phyloP scores from a whole-genome alignment of 2,797 vertebrate species.

The Rachycentron canadum region DNA sequence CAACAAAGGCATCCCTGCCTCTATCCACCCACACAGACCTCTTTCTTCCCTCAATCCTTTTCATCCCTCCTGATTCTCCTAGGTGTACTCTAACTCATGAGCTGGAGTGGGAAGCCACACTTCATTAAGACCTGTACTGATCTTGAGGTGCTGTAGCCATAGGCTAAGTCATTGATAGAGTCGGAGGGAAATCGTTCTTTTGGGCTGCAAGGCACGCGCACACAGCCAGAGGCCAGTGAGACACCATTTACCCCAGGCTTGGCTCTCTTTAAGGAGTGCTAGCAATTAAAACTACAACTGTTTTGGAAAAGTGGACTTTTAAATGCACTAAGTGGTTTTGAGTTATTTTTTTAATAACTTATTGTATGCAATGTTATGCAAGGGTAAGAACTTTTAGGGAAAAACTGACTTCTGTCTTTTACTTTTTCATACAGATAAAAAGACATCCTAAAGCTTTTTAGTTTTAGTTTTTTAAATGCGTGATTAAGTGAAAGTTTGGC shows the following conservation, averaged over 20 bases:
- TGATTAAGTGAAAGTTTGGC: not conserved
- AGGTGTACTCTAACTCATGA: conserved; percentile 73
- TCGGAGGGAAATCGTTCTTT: conserved; percentile 69
- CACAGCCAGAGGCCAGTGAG: conserved; percentile 65
- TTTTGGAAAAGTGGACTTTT: conserved; percentile 24
- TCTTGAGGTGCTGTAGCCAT: conserved; percentile 57
- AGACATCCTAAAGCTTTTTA: not conserved
- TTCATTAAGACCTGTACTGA: conserved; percentile 74
- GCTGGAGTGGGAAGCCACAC: conserved; percentile 73
- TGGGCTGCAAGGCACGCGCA: conserved; percentile 65
- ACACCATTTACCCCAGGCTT: conserved; percentile 38
- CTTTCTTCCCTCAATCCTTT: conserved; percentile 27
- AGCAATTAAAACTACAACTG: conserved; percentile 56
- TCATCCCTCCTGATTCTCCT: conserved; percentile 57
- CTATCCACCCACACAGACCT: not conserved
- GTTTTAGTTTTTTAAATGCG: too few relatives aligned
- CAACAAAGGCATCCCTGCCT: conserved; percentile 42
- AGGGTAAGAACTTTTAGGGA: not conserved
- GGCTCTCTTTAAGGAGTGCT: conserved; percentile 32
- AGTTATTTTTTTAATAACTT: conserved; percentile 3
- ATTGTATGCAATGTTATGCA: conserved; percentile 4
- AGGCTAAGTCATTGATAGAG: conserved; percentile 71
- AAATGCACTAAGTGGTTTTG: conserved; percentile 22
- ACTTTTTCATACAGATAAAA: not conserved
- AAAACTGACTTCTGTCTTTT: not conserved